phyloP scores from a whole-genome alignment of 2,113 vertebrate genomes.

The Otolemur garnettii region DNA sequence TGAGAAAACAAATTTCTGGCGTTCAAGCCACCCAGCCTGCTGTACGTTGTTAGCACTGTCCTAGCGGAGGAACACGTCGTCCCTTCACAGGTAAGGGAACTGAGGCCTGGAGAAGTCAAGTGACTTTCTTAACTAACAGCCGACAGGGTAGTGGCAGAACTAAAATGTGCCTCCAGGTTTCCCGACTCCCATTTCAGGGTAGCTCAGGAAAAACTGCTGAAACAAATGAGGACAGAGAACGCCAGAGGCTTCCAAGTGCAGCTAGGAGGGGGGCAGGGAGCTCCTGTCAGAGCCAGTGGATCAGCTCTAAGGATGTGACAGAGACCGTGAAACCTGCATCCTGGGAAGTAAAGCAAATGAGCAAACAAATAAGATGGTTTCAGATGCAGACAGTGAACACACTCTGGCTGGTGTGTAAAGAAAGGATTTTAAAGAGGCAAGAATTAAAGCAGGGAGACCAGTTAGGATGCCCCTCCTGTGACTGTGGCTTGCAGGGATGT shows the following conservation, averaged over 20 bases:
- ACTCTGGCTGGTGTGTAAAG: neutral
- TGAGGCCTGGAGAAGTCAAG: neutral
- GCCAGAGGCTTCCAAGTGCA: neutral
- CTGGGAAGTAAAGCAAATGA: neutral
- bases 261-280: neutral
- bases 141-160: neutral
- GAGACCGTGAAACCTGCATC: neutral
- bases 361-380: neutral
- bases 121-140: neutral
- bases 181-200: neutral
- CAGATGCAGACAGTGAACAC: neutral
- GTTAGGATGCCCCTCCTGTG: neutral
- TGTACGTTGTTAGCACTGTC: neutral
- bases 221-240: neutral
- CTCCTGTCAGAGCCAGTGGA: rapidly evolving
- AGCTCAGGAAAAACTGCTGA: neutral
- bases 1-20: neutral
- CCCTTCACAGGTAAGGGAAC: neutral
- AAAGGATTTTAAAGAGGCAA: neutral
- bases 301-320: neutral
- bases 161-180: neutral
- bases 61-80: neutral
- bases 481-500: neutral
- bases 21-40: neutral
- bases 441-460: neutral